These are phyloP conservation scores for Condylura cristata DNA, from an alignment of 2,113 vertebrate genomes.

Conservation along the genomic window DNA sequence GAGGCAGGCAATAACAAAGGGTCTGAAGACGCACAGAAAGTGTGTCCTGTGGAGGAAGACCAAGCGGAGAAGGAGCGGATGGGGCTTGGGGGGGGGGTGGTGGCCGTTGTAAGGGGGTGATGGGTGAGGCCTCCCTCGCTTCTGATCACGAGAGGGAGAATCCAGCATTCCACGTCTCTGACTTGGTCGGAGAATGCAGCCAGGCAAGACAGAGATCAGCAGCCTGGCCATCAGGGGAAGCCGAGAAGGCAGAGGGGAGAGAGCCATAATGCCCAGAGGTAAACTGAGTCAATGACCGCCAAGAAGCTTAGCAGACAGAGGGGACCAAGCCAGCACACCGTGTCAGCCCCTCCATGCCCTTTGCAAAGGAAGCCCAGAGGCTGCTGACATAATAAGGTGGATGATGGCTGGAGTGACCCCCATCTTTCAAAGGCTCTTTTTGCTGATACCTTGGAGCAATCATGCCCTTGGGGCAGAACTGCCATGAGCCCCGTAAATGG, in stretches of 20 bases:
- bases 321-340: rapidly evolving
- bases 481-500: not conserved
- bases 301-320: not conserved
- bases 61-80: not conserved
- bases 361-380: not conserved
- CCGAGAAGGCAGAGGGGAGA: not conserved
- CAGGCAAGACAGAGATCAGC: not conserved
- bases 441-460: no score
- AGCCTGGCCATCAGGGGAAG: not conserved
- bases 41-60: not conserved
- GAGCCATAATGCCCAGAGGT: rapidly evolving
- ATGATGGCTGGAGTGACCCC: no score
- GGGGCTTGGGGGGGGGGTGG: not conserved
- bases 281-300: not conserved
- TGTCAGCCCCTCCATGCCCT: rapidly evolving
- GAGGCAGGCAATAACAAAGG: not conserved
- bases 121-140: not conserved
- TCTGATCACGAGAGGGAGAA: not conserved
- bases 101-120: no score
- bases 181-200: not conserved
- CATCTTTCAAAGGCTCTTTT: not conserved
- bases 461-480: not conserved
- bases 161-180: rapidly evolving
- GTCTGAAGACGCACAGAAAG: no score
- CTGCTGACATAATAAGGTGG: no score